These are phyloP conservation scores for Catamblyrhynchus diadema DNA, from an alignment of 2,797 vertebrate species.

Conservation along the genomic window DNA sequence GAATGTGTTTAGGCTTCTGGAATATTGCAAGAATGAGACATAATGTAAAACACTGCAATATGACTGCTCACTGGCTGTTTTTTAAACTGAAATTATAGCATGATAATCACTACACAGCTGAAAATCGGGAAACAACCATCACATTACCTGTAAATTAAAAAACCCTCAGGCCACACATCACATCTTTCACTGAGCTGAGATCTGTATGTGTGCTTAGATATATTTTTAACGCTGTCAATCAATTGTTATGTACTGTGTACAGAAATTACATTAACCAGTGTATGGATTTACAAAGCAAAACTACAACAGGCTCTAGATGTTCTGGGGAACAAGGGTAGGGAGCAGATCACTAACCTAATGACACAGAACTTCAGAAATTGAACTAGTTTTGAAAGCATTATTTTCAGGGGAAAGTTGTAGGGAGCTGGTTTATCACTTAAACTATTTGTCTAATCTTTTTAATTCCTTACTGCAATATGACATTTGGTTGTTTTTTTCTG, in stretches of 20 bases:
- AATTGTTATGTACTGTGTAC: not conserved
- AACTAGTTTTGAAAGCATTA: not conserved
- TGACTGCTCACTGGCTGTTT: not conserved
- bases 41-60: not conserved
- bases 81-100: not conserved
- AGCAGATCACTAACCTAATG: not conserved
- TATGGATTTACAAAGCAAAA: not conserved
- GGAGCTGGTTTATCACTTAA: not conserved
- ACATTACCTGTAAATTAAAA: not conserved
- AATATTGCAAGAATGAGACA: not conserved
- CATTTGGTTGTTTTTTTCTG: not conserved
- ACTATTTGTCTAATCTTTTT: not conserved
- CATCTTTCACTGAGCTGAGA: not conserved
- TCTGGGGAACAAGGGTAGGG: accelerated
- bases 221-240: not conserved
- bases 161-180: not conserved
- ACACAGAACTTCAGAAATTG: not conserved
- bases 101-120: not conserved
- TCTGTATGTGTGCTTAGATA: not conserved
- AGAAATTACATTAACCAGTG: not conserved
- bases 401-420: not conserved
- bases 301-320: not conserved
- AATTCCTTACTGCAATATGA: not conserved
- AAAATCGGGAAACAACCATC: not conserved
- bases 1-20: not conserved